Evolutionary conservation across 2,888 invertebrate species (phyloP), one percentile per base, ranked within the genome.

Genomic region (Celastrina argiolus): DNA sequence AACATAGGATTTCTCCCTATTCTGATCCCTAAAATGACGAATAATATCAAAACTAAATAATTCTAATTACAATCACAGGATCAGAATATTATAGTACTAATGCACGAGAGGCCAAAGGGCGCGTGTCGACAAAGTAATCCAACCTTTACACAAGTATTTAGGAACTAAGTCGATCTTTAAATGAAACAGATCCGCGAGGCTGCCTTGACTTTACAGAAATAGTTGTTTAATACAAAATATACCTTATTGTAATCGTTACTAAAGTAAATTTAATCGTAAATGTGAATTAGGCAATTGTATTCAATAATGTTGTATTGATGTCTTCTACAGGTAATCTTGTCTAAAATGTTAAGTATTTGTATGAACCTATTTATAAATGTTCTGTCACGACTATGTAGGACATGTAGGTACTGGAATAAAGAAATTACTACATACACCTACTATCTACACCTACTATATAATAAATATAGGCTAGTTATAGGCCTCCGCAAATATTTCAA

Each of bases 131-230:
- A 45, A 45, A 18, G 18, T 18, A 18, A 31, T 1, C 31, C 31
- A 56, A 65, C 65, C 58, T 65, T 41, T 65, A 22, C 26, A 39
- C 8, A 58, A 58, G n/a, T 14, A 58, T 41, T 41, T 41, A 65
- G 58, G 58, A 18, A 58, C 41, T 65, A 41, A 41, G 41, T 39
- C 16, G 58, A 56, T 58, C 6, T 39, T 58, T 41, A 56, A 58
- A 58, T 65, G 28, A 31, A 58, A 56, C 18, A 28, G 58, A 65
- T 39, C 34, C 66, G 66, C 45, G 34, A 66, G 66, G 45, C 42
- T 34, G 45, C 66, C 66, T 66, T 66, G 66, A 66, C 66, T 66
- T 66, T 66, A 45, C 7, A 42, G 28, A 66, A 61, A 36, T 36
- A 31, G 31, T 28, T 31, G 7, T 39, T 31, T 16, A 22, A 34